These are phyloP conservation scores for Pagetopsis macropterus DNA, from an alignment of 2,797 vertebrate species.

Conservation along the genomic window DNA sequence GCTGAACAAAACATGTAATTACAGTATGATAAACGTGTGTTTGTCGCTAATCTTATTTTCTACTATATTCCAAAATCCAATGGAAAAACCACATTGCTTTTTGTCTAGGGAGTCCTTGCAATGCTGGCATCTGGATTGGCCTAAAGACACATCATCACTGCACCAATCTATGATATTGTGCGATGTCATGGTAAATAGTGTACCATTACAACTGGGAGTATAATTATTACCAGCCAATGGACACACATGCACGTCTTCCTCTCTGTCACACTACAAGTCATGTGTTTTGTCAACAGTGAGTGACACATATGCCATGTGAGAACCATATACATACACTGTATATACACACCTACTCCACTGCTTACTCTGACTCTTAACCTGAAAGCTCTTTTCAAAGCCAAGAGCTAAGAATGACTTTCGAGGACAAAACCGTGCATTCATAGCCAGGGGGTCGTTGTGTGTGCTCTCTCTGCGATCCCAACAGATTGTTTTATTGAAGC, in stretches of 20 bases:
- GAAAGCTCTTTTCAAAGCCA: constrained; percentile 31
- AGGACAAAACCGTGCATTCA: constrained; percentile 35
- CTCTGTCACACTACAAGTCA: constrained; percentile 13
- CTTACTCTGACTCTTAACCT: constrained; percentile 34
- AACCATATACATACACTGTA: neutral
- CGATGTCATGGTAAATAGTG: too few species aligned
- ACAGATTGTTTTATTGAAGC: constrained; percentile 25
- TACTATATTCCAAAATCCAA: too few species aligned
- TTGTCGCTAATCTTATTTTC: too few species aligned
- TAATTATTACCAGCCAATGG: neutral
- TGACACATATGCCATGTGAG: constrained; percentile 17
- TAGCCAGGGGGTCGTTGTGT: constrained; percentile 22
- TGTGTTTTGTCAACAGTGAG: constrained; percentile 39
- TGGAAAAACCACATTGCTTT: too few species aligned
- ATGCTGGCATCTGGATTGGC: too few species aligned
- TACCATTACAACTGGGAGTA: neutral
- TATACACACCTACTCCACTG: neutral
- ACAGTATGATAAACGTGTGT: too few species aligned
- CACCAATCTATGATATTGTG: too few species aligned
- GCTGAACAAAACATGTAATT: too few species aligned
- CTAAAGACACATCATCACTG: too few species aligned
- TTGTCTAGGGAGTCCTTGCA: too few species aligned
- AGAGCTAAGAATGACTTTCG: constrained; percentile 38
- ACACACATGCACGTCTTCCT: neutral
- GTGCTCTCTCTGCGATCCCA: constrained; percentile 19